These are phyloP conservation scores for Acanthurus leucopareius DNA, from an alignment of 2,797 vertebrate genomes.

Conservation along the genomic window DNA sequence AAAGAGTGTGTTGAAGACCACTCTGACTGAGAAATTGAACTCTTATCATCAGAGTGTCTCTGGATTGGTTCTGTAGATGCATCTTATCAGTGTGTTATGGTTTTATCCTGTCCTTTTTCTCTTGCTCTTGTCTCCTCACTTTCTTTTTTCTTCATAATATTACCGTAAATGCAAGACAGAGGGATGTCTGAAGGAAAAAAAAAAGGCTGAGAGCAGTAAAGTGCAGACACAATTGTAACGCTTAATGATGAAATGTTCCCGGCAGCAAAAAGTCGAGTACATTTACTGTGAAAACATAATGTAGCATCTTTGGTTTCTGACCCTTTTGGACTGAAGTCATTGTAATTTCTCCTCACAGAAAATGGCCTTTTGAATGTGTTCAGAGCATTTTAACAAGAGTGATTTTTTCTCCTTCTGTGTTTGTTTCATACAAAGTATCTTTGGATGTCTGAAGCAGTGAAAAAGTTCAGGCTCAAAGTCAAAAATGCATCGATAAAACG, in stretches of 20 bases:
- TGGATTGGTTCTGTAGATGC: conserved; percentile 2
- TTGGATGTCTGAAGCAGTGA: background rate
- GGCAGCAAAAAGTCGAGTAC: background rate
- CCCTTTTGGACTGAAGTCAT: background rate
- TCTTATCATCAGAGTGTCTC: conserved; percentile 1
- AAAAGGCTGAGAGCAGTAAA: background rate
- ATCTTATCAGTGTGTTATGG: conserved; percentile 9
- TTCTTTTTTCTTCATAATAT: background rate
- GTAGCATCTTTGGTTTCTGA: background rate
- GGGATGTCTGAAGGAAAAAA: background rate
- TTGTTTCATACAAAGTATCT: background rate
- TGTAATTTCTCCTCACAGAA: background rate
- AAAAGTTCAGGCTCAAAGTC: background rate
- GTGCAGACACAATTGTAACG: background rate
- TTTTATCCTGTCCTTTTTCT: background rate
- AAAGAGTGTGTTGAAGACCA: conserved; percentile 5
- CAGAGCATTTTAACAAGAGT: background rate
- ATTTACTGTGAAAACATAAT: background rate
- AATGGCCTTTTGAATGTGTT: background rate
- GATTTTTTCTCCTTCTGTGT: too few species aligned
- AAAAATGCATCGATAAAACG: background rate
- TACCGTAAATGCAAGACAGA: background rate
- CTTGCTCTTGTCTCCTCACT: background rate
- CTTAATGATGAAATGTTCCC: background rate
- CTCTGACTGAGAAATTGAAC: background rate